phyloP scores from a whole-genome alignment of 2,113 vertebrate genomes.

The Cariama cristata region DNA sequence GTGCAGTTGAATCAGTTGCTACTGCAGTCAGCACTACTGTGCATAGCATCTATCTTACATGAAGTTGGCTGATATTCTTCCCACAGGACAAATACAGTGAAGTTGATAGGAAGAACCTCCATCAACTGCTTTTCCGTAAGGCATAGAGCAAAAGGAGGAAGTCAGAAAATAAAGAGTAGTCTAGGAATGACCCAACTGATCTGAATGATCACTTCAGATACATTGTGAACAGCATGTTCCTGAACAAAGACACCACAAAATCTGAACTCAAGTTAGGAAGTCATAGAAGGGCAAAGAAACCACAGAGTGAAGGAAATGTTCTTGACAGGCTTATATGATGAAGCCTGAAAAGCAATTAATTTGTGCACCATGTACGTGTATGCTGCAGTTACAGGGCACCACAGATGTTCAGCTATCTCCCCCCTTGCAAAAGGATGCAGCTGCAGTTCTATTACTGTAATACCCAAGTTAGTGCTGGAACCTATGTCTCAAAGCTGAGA shows the following conservation, averaged over 20 bases:
- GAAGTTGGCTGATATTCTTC: background rate
- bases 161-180: background rate
- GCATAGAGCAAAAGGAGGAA: background rate
- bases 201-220: background rate
- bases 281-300: background rate
- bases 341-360: background rate
- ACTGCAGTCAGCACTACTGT: background rate
- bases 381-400: background rate
- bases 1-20: background rate
- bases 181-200: background rate
- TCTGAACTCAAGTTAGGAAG: background rate
- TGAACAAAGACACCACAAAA: background rate
- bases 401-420: background rate
- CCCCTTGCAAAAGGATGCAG: background rate
- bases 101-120: background rate
- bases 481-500: background rate
- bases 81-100: background rate
- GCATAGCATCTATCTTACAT: background rate
- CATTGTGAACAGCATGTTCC: background rate
- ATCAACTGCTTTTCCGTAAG: conserved; percentile 10
- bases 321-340: background rate
- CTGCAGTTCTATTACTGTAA: background rate
- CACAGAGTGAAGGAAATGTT: background rate
- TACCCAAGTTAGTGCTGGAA: background rate
- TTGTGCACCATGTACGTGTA: background rate